A percentile compares a stretch with the other conserved stretches of the same genome.
phyloP scores from a whole-genome alignment of 2,888 invertebrate species.

The Syrphus vitripennis region DNA sequence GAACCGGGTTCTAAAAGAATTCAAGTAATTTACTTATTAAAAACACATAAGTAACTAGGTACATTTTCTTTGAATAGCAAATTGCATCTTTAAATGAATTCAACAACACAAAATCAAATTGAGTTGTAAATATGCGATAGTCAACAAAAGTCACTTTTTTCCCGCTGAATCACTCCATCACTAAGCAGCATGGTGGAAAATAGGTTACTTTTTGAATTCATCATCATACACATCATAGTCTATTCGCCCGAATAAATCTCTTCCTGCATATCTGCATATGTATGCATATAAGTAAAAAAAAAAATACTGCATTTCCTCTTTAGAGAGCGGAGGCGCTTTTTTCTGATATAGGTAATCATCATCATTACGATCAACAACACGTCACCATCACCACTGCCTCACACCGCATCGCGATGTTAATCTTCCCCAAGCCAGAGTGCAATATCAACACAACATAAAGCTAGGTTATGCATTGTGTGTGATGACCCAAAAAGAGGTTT shows the following conservation, averaged over 20 bases:
- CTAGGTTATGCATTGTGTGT: slow-evolving; percentile 53
- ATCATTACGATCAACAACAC: slow-evolving; percentile 74
- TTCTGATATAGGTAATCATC: slow-evolving; percentile 73
- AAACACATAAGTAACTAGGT: too few species aligned
- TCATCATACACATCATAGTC: slow-evolving; percentile 7
- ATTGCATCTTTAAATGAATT: not conserved
- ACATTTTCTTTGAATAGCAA: not conserved
- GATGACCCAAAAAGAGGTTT: slow-evolving; percentile 66
- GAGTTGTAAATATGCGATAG: not conserved
- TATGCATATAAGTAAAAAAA: too few species aligned
- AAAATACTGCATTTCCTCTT: slow-evolving; percentile 52
- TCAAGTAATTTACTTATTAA: not conserved
- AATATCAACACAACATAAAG: slow-evolving; percentile 25
- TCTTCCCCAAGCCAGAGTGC: slow-evolving; percentile 38
- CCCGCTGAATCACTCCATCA: slow-evolving; percentile 1
- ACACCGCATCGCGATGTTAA: slow-evolving; percentile 59
- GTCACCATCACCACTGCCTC: slow-evolving; percentile 57
- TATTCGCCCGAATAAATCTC: slow-evolving; percentile 37
- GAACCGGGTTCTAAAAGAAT: not conserved
- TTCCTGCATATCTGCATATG: slow-evolving; percentile 48
- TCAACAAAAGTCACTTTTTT: slow-evolving; percentile 12
- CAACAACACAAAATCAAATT: not conserved
- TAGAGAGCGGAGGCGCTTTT: slow-evolving; percentile 30
- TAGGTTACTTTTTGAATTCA: slow-evolving; percentile 51
- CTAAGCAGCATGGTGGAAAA: slow-evolving; percentile 39